Evolutionary conservation across 2,888 invertebrate genomes (phyloP), one percentile per base, ranked within the genome.

Genomic region (Sminthurides aquaticus): DNA sequence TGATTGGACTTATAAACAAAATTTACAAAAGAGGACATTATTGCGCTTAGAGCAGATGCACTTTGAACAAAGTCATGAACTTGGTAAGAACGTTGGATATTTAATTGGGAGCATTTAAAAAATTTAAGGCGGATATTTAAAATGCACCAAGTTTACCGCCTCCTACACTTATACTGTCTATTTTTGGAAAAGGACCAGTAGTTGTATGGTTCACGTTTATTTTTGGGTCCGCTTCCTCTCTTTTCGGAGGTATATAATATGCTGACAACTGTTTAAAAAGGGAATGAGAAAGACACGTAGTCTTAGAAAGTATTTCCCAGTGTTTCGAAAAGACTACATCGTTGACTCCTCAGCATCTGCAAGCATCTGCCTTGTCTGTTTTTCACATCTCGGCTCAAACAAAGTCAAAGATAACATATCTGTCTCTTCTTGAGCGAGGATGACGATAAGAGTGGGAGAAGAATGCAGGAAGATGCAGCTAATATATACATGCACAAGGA

Each of bases 181-280:
- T 55, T 55, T 20, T 55, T 55, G 55, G n/a, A 20, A 55, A 55
- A 55, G 55, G 55, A 55, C 55, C 55, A 55, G 22, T 29, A 49
- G 28, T 54, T 29, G n/a, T 61, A 57, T 24, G 55, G 52, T 61
- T 61, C 61, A 61, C 54, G 61, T 61, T 61, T 61, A 61, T 61
- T 61, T 61, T 61, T 59, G 43, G 43, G 43, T 59, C 25, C 22
- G 18, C 55, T 55, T 55, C 55, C 22, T 52, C 52, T 52, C n/a
- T 28, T 57, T 27, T 18, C 2, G n/a, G n/a, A n/a, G n/a, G n/a
- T n/a, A n/a, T n/a, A n/a, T n/a, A n/a, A n/a, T n/a, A n/a, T n/a
- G n/a, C n/a, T n/a, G n/a, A n/a, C n/a, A n/a, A n/a, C n/a, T n/a
- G n/a, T n/a, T n/a, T n/a, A n/a, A n/a, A n/a, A n/a, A n/a, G n/a